Evolutionary conservation across 1,140 invertebrate genomes (phyloP).

Genomic region (Muscidifurax raptorellus): DNA sequence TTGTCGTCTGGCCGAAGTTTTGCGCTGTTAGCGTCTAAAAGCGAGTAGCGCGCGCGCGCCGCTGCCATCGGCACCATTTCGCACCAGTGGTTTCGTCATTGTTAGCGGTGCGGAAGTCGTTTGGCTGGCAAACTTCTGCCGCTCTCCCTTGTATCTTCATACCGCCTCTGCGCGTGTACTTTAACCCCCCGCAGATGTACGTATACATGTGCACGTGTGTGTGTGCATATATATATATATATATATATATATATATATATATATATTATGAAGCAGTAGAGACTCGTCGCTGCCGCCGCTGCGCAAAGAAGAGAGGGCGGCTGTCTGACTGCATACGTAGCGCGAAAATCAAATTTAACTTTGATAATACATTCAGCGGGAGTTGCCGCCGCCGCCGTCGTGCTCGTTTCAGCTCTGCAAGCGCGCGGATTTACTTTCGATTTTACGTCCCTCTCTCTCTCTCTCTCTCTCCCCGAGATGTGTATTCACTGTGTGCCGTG

Average conservation of each 20-base stretch:
- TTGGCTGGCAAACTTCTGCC: slow-evolving; percentile 61
- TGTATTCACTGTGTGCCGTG: too few species aligned
- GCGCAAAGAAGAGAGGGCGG: neutral
- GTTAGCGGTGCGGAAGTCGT: slow-evolving; percentile 60
- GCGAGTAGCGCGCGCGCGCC: neutral
- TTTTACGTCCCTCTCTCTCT: neutral
- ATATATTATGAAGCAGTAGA: neutral
- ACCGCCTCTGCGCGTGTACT: neutral
- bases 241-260: too few species aligned
- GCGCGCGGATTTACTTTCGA: neutral
- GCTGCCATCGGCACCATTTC: slow-evolving; percentile 56
- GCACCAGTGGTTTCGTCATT: slow-evolving; percentile 63
- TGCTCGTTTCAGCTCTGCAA: neutral
- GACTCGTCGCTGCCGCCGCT: neutral
- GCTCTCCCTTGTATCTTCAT: neutral
- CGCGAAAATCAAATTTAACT: slow-evolving; percentile 43
- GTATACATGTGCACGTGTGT: neutral
- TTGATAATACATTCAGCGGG: slow-evolving; percentile 37
- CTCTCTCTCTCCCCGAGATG: too few species aligned
- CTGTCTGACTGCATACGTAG: neutral
- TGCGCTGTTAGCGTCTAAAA: slow-evolving; percentile 41
- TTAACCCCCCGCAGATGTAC: neutral
- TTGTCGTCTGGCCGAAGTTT: slow-evolving; percentile 54
- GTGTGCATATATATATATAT: neutral
- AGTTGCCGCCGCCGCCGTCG: neutral